Conservation (phyloP, 2,888 invertebrate genomes). For the Mycalesis mineus region DNA sequence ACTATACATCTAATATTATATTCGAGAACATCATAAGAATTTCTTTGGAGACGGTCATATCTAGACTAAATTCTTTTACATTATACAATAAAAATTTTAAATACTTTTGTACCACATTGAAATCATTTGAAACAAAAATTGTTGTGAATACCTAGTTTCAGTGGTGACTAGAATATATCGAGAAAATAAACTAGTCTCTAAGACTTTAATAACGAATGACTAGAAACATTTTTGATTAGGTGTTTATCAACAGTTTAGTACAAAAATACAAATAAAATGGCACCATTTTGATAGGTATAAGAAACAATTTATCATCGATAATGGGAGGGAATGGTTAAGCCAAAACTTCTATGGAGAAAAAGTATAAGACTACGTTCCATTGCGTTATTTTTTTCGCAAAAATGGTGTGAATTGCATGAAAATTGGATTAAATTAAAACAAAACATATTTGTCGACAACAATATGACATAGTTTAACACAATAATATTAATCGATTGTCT, state of each 20-base stretch:
- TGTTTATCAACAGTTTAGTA: background rate
- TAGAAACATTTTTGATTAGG: background rate
- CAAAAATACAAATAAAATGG: slow-evolving; percentile 1
- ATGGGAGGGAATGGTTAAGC: too few relatives aligned
- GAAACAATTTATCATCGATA: too few relatives aligned
- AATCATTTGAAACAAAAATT: too few relatives aligned
- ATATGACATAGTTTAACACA: too few relatives aligned
- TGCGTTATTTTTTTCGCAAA: too few relatives aligned
- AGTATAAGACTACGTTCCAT: too few relatives aligned
- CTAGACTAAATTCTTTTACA: background rate
- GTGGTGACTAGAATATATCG: background rate
- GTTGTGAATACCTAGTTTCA: background rate
- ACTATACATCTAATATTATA: background rate
- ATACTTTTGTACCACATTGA: too few relatives aligned
- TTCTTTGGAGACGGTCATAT: background rate
- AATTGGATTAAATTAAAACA: too few relatives aligned
- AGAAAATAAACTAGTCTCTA: background rate
- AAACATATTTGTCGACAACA: too few relatives aligned
- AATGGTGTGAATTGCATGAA: too few relatives aligned
- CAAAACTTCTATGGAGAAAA: too few relatives aligned
- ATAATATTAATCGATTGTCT: too few relatives aligned
- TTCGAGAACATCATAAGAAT: background rate
- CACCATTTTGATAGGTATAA: background rate
- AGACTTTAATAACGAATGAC: background rate
- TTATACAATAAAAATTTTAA: background rate